Base-by-base conservation (phyloP, 2,113 vertebrate genomes). In the Podarcis muralis region DNA sequence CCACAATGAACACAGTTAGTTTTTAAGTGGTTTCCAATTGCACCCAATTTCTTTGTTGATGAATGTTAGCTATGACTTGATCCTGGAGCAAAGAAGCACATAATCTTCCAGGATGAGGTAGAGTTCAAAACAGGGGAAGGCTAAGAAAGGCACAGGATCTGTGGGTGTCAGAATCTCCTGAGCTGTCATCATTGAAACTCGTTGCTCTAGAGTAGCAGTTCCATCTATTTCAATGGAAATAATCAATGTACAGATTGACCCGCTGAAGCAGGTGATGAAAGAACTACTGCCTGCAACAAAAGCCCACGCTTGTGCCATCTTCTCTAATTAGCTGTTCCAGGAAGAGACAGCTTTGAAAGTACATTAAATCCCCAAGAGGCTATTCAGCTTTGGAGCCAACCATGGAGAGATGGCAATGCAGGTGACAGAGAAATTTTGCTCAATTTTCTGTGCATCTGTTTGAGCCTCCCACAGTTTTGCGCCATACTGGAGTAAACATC, bases 251-350 rank as follows among this genome's bases (percentile, higher is more conserved):
- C 15, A 86, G 83, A 76, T 48, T 35, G 68, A 5, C 18, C 81
- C 68, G 85, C 79, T 48, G 53, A 43, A 80, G n/a, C 85, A 88
- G 59, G 74, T 94, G 87, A 74, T 59, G 86, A 88, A 96, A 93
- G 95, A 94, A 76, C 88, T 74, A 93, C 77, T 92, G 93, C 84
- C 94, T 93, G 85, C 92, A 90, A 71, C 91, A 37, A 92, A 94
- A 94, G 40, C 12, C 22, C 20, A 96, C 93, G 91, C 66, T 92
- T 91, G 37, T 88, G 48, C 32, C 80, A 87, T 85, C 81, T 43
- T 48, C 71, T 85, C 93, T 97, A 97, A 97, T 97, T 95, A 97
- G 94, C 68, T 92, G 12, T 93, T 95, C 88, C 81, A 76, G 66
- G 88, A 93, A 95, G 88, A 95, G n/a, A 75, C 37, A 92, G 79